phyloP scores from a whole-genome alignment of 1,140 invertebrate species.

The Ooceraea biroi region DNA sequence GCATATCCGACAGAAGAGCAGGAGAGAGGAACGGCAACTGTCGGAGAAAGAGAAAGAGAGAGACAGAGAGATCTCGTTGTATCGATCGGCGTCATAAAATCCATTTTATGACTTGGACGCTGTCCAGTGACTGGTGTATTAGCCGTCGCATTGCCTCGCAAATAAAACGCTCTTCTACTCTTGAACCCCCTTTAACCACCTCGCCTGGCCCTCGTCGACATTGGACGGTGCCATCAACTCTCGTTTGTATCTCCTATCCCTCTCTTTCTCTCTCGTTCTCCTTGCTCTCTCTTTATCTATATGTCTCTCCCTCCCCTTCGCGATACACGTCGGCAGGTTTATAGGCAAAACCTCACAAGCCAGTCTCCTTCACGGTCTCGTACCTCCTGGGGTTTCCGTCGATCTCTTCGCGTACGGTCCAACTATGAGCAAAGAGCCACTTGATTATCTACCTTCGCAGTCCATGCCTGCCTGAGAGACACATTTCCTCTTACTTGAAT shows the following conservation, averaged over 20 bases:
- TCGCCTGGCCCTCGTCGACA: slow-evolving; percentile 71
- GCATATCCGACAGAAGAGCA: slow-evolving; percentile 55
- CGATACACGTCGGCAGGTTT: slow-evolving; percentile 68
- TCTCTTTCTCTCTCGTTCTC: slow-evolving; percentile 39
- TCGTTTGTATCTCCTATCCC: slow-evolving; percentile 70
- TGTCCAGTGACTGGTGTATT: slow-evolving; percentile 86
- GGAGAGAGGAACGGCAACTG: slow-evolving; percentile 59
- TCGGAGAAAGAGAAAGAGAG: slow-evolving; percentile 76
- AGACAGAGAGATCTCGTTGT: slow-evolving; percentile 82
- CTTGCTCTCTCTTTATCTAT: slow-evolving; percentile 37
- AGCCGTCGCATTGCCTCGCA: slow-evolving; percentile 82
- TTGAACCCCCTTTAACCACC: slow-evolving; percentile 78
- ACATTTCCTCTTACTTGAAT: slow-evolving; percentile 1
- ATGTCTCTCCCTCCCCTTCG: slow-evolving; percentile 39
- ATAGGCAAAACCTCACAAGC: slow-evolving; percentile 61
- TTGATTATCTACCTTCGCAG: slow-evolving; percentile 28
- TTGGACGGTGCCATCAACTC: slow-evolving; percentile 77
- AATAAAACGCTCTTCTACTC: slow-evolving; percentile 84
- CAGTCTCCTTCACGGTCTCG: slow-evolving; percentile 63
- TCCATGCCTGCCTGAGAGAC: neutral
- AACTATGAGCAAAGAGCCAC: slow-evolving; percentile 23
- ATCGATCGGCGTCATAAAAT: slow-evolving; percentile 86
- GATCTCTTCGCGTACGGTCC: slow-evolving; percentile 13
- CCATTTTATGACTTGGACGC: slow-evolving; percentile 86
- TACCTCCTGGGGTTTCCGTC: slow-evolving; percentile 23